These are phyloP conservation scores for Neria commutata DNA, from an alignment of 2,888 invertebrate genomes.

Conservation along the genomic window DNA sequence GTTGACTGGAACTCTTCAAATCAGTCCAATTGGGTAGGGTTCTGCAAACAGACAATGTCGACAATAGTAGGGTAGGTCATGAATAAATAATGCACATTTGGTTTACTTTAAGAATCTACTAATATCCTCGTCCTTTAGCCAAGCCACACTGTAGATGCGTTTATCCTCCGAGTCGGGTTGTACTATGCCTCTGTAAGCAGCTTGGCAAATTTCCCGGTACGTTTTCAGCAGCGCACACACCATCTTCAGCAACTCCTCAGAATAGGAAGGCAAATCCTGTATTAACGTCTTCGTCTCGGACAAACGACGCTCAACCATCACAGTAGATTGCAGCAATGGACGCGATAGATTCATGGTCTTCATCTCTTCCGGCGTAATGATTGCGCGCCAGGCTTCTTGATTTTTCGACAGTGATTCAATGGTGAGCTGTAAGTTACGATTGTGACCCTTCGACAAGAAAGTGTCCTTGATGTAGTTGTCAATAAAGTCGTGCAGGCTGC, in stretches of 20 bases:
- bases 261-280: conserved; percentile 74
- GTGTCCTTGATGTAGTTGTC: conserved; percentile 86
- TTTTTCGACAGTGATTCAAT: conserved; percentile 77
- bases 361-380: conserved; percentile 73
- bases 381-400: conserved; percentile 79
- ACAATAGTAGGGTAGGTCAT: not conserved
- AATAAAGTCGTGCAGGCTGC: conserved; percentile 82
- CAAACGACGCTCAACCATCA: conserved; percentile 69
- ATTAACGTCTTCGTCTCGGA: conserved; percentile 72
- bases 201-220: conserved; percentile 76
- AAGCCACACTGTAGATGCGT: conserved; percentile 80
- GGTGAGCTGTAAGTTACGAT: conserved; percentile 61
- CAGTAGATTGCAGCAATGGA: conserved; percentile 74
- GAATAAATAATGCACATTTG: not conserved
- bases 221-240: conserved; percentile 73
- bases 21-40: conserved; percentile 81
- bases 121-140: conserved; percentile 95
- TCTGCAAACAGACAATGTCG: too few species aligned
- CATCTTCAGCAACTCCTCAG: conserved; percentile 76
- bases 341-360: conserved; percentile 68
- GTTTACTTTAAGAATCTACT: conserved; percentile 84
- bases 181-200: conserved; percentile 76
- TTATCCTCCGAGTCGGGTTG: conserved; percentile 80
- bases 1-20: conserved; percentile 63
- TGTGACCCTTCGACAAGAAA: conserved; percentile 80